Evolutionary conservation across 2,888 invertebrate genomes (phyloP).

Genomic region (Noctua janthina): DNA sequence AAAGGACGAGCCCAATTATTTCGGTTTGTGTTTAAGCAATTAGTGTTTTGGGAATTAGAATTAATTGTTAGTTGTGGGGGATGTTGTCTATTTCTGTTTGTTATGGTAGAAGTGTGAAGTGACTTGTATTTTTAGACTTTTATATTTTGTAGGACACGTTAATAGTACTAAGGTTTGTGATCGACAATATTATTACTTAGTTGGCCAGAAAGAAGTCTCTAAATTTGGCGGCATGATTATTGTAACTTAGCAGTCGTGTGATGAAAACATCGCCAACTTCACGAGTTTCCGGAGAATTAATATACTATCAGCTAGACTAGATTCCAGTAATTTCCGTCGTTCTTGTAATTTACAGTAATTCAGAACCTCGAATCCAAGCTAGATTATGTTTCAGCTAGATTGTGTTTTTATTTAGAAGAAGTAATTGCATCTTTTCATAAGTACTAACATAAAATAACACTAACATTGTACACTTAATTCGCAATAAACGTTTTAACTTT

Average conservation of each 20-base stretch:
- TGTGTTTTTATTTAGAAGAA: background rate
- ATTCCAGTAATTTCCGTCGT: background rate
- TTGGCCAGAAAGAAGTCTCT: too few relatives aligned
- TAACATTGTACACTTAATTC: too few relatives aligned
- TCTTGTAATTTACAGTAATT: background rate
- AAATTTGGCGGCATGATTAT: too few relatives aligned
- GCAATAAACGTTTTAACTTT: too few relatives aligned
- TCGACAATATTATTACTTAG: too few relatives aligned
- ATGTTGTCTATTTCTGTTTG: conserved; percentile 15
- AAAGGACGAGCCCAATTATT: conserved; percentile 41
- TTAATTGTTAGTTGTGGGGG: conserved; percentile 39
- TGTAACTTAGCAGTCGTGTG: too few relatives aligned
- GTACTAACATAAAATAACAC: too few relatives aligned
- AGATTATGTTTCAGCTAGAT: background rate
- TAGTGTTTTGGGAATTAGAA: conserved; percentile 39
- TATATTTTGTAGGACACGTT: background rate
- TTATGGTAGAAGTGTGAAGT: background rate
- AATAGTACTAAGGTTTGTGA: too few relatives aligned
- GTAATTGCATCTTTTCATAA: background rate
- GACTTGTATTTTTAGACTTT: background rate
- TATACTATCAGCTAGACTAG: background rate
- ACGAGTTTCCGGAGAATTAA: background rate
- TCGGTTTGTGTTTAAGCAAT: conserved; percentile 47
- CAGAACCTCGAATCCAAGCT: background rate
- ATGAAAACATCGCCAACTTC: too few relatives aligned